Percentiles rank a stretch among this genome's conserved stretches.
These are phyloP conservation scores for Ophion obscuratus DNA, from an alignment of 2,888 invertebrate genomes.

Conservation along the genomic window DNA sequence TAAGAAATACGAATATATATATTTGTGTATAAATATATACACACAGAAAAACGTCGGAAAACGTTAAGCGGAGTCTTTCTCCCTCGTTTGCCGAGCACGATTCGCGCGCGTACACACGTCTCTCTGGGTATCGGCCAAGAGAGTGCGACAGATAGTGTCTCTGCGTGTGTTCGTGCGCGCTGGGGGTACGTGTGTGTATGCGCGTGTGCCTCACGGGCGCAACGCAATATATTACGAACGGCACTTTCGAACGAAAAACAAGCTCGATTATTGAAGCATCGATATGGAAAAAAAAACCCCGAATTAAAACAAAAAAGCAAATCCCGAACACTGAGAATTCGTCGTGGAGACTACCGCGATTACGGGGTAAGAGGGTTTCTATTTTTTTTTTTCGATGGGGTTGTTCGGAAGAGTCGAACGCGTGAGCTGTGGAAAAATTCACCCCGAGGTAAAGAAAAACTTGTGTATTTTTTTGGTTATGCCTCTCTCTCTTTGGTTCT, in stretches of 20 bases:
- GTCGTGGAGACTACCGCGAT: conserved; percentile 19
- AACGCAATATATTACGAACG: conserved; percentile 58
- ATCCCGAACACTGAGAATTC: conserved; percentile 33
- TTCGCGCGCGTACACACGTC: conserved; percentile 44
- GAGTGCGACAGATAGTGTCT: conserved; percentile 26
- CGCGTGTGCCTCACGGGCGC: conserved; percentile 28
- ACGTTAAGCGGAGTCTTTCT: conserved; percentile 2
- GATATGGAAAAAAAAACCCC: not conserved
- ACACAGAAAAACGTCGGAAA: not conserved
- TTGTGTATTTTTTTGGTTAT: not conserved
- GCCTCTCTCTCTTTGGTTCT: not conserved
- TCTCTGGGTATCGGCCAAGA: conserved; percentile 46
- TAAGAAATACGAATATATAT: not conserved
- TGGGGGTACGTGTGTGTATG: not conserved
- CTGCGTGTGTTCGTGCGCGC: not conserved
- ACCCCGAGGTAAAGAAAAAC: conserved; percentile 25
- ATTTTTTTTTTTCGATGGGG: too few species aligned
- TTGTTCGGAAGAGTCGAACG: not conserved
- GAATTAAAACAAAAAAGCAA: not conserved
- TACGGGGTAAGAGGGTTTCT: not conserved
- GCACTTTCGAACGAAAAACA: conserved; percentile 57
- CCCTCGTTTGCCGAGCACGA: conserved; percentile 23
- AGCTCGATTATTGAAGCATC: conserved; percentile 45
- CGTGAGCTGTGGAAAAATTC: conserved; percentile 25
- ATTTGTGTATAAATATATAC: not conserved